These are phyloP conservation scores for Nasua narica DNA, from an alignment of 2,797 vertebrate species.

Conservation along the genomic window DNA sequence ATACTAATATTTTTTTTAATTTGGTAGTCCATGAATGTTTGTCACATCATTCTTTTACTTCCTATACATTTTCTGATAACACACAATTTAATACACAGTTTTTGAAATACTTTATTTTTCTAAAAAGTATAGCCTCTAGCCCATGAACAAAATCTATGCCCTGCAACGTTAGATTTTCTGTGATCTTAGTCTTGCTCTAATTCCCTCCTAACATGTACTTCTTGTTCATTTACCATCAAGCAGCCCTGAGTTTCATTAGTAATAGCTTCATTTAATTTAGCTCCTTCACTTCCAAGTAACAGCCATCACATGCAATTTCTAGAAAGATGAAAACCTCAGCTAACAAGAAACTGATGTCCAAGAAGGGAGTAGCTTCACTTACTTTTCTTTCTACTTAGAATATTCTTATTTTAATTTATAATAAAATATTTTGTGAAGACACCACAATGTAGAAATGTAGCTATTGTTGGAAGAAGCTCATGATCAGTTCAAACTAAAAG, in stretches of 20 bases:
- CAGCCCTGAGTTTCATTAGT: conserved; percentile 2
- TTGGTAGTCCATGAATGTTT: neutral
- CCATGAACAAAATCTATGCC: neutral
- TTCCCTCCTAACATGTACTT: neutral
- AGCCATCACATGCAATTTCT: neutral
- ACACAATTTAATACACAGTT: neutral
- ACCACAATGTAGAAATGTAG: neutral
- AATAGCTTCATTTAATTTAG: conserved; percentile 45
- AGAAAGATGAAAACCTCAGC: neutral
- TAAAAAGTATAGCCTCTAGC: neutral
- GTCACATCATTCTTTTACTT: neutral
- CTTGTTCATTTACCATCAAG: neutral
- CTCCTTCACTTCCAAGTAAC: conserved; percentile 26
- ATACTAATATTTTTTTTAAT: neutral
- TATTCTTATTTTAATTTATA: neutral
- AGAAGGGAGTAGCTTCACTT: neutral
- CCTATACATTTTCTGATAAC: neutral
- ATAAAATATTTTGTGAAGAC: neutral
- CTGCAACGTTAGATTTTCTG: neutral
- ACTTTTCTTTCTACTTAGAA: neutral
- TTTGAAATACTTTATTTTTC: neutral
- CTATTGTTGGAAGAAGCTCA: neutral
- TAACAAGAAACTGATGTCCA: neutral
- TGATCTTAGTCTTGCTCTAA: neutral
- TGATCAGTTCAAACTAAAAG: neutral